Base-by-base conservation (phyloP, 1,140 invertebrate species). In the Panulirus ornatus region DNA sequence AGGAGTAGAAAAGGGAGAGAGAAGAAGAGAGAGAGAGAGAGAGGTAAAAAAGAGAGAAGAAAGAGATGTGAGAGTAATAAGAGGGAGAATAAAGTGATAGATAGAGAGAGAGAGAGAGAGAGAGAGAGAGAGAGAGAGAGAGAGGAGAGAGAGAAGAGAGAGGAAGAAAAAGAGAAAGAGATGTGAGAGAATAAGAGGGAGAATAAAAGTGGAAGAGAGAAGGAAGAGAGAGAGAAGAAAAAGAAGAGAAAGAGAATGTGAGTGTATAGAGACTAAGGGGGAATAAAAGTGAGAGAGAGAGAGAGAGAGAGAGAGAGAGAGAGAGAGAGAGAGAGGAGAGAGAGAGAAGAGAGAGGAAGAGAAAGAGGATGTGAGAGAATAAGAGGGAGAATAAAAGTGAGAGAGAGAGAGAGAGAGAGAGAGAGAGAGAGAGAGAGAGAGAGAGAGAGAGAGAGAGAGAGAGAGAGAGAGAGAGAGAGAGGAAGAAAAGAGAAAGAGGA, bases 161-260 rank as follows among this genome's bases (percentile, higher is more conserved):
- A 22, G 16, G 27, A 34, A n/a, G n/a, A n/a, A n/a, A n/a, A n/a
- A n/a, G n/a, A n/a, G n/a, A n/a, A n/a, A n/a, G n/a, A n/a, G n/a
- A n/a, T n/a, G n/a, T n/a, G n/a, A n/a, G n/a, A n/a, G n/a, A n/a
- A 76, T n/a, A 22, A 40, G 40, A 42, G 73, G 40, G 40, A 22
- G n/a, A 42, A 2, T 27, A 76, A 36, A 36, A 34, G 38, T 19
- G 34, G 22, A 8, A 36, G 73, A 76, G 19, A 36, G 73, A 76
- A 76, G 73, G 38, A 76, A 40, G 73, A 34, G 38, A 34, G 73
- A 36, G 38, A 76, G 73, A 40, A 34, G 30, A 30, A 71, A 27
- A 71, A 71, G 70, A 14, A 71, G 70, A 34, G 27, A 71, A 30
- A 27, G 14, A 71, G 70, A 71, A 71, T 71, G 70, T 19, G 51